Conservation (phyloP, 2,797 vertebrate genomes). For the Dipus sagitta region DNA sequence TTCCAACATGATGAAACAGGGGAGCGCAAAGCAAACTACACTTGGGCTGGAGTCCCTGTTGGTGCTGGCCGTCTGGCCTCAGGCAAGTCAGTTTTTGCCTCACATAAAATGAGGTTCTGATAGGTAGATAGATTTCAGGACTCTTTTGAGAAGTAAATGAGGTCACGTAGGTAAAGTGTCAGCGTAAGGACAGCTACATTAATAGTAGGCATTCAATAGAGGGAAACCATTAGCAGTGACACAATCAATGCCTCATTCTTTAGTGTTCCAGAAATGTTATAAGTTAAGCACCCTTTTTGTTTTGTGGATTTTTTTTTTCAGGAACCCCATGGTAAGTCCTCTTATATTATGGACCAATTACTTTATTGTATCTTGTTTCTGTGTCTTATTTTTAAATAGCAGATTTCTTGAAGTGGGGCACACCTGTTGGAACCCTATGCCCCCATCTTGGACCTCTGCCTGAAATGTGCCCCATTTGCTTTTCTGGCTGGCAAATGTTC, state of each 20-base stretch:
- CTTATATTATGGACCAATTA: not conserved
- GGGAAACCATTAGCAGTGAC: not conserved
- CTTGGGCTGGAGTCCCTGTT: not conserved
- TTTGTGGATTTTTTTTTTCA: slow-evolving; percentile 39
- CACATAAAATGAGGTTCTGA: not conserved
- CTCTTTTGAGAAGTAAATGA: slow-evolving; percentile 36
- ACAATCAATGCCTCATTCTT: not conserved
- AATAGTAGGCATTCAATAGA: not conserved
- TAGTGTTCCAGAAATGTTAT: slow-evolving; percentile 13
- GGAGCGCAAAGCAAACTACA: not conserved
- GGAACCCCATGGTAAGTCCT: not conserved
- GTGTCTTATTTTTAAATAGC: slow-evolving; percentile 30
- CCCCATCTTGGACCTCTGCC: not conserved
- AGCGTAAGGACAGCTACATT: not conserved
- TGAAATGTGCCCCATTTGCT: slow-evolving; percentile 33
- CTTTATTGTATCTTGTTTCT: slow-evolving; percentile 1
- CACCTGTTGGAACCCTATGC: not conserved
- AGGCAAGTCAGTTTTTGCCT: slow-evolving; percentile 36
- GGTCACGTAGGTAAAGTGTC: not conserved
- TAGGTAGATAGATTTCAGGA: not conserved
- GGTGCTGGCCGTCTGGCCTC: not conserved
- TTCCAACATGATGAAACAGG: not conserved
- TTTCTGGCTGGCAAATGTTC: not conserved
- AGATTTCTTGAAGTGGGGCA: slow-evolving; percentile 46
- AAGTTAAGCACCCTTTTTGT: not conserved